Percentiles rank a stretch among this genome's conserved stretches.
Conservation (phyloP, 2,797 vertebrate genomes). For the Galago senegalensis region DNA sequence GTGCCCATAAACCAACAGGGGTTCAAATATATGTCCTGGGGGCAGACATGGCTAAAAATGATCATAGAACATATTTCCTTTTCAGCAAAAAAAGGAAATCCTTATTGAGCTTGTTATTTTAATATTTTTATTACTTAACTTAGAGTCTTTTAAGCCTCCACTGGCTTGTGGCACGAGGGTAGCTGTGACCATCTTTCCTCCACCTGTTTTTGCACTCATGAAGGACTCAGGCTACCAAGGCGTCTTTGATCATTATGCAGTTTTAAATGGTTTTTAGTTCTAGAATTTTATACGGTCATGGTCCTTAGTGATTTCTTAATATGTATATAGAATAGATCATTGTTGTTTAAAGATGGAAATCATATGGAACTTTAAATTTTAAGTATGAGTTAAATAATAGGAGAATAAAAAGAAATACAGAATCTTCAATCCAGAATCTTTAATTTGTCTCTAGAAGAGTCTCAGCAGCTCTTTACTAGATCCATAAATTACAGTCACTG, state of each 20-base stretch:
- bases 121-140: background rate
- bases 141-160: background rate
- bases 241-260: background rate
- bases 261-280: background rate
- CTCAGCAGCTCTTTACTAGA: background rate
- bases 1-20: background rate
- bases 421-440: slow-evolving; percentile 21
- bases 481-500: background rate
- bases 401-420: slow-evolving; percentile 17
- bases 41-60: background rate
- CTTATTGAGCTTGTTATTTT: background rate
- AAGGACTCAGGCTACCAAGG: background rate
- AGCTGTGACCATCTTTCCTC: background rate
- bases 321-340: background rate
- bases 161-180: rapidly evolving
- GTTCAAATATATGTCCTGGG: background rate
- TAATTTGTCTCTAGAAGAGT: background rate
- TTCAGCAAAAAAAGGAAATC: background rate
- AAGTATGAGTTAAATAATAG: slow-evolving; percentile 26
- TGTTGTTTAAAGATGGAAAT: background rate
- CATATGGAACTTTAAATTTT: slow-evolving; percentile 39
- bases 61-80: background rate
- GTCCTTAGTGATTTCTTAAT: background rate
- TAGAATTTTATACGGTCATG: background rate
- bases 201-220: no score